Evolutionary conservation across 1,140 invertebrate species (phyloP).

Genomic region (Myzus persicae): DNA sequence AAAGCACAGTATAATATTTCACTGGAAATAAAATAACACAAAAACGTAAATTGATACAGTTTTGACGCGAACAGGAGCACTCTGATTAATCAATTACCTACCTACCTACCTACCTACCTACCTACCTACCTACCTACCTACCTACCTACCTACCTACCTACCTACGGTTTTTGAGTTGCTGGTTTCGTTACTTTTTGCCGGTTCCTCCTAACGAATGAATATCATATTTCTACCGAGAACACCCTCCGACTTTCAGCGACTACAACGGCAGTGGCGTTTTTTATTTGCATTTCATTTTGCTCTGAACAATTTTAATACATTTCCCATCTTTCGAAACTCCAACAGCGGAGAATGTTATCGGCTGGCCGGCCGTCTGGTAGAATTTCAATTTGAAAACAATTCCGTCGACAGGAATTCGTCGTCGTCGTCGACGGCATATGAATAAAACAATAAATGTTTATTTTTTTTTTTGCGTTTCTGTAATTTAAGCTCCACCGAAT

Average conservation of each 20-base stretch:
- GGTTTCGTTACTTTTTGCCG: neutral
- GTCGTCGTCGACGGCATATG: neutral
- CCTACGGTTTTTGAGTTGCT: neutral
- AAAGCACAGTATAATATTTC: neutral
- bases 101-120: too few relatives aligned
- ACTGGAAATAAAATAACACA: neutral
- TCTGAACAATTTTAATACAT: neutral
- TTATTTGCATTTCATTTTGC: neutral
- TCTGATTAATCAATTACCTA: neutral
- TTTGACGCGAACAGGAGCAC: neutral
- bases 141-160: too few relatives aligned
- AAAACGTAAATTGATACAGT: slow-evolving; percentile 9
- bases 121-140: too few relatives aligned
- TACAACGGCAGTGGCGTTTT: neutral
- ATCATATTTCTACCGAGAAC: neutral
- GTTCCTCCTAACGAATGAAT: neutral
- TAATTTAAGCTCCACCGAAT: neutral
- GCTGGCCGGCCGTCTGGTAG: neutral
- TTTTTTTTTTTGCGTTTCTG: neutral
- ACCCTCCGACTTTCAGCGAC: too few relatives aligned
- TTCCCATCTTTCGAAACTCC: neutral
- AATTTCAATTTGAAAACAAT: slow-evolving; percentile 12
- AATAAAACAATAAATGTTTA: slow-evolving; percentile 20
- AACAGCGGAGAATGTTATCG: neutral
- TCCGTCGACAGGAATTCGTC: neutral